phyloP scores from a whole-genome alignment of 2,797 vertebrate genomes.

The Paguma larvata region DNA sequence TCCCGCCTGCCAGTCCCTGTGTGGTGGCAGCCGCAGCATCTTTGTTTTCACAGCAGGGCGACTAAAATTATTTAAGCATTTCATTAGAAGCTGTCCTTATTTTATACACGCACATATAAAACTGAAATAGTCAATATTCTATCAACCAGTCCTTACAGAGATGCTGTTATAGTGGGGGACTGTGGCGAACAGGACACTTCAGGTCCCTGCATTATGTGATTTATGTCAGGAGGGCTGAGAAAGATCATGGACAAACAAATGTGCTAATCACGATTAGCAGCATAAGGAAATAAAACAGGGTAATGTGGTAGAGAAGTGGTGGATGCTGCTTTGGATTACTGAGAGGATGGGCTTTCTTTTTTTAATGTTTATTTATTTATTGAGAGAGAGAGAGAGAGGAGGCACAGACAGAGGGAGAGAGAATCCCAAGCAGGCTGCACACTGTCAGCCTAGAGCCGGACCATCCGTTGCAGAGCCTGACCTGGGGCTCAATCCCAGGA shows the following conservation, averaged over 20 bases:
- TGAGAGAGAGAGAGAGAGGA: too few relatives aligned
- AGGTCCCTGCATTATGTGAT: not conserved
- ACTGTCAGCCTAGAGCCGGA: too few relatives aligned
- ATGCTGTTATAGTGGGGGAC: not conserved
- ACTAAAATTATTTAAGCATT: not conserved
- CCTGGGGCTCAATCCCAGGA: too few relatives aligned
- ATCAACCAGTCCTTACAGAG: not conserved
- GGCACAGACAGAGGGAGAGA: too few relatives aligned
- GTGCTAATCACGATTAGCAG: not conserved
- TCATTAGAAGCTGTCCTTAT: not conserved
- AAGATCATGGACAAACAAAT: not conserved
- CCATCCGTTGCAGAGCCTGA: too few relatives aligned
- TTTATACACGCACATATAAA: constrained; percentile 1
- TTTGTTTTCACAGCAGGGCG: not conserved
- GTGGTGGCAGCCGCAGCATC: not conserved
- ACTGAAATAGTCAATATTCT: not conserved
- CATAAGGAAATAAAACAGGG: not conserved
- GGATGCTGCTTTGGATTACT: not conserved
- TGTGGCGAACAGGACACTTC: not conserved
- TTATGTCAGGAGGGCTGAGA: not conserved
- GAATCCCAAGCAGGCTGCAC: too few relatives aligned
- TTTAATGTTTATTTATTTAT: too few relatives aligned
- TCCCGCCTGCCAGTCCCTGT: not conserved
- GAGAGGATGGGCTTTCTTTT: not conserved
- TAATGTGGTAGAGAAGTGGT: not conserved